Evolutionary conservation across 2,888 invertebrate species (phyloP).

Genomic region (Crocallis elinguaria): DNA sequence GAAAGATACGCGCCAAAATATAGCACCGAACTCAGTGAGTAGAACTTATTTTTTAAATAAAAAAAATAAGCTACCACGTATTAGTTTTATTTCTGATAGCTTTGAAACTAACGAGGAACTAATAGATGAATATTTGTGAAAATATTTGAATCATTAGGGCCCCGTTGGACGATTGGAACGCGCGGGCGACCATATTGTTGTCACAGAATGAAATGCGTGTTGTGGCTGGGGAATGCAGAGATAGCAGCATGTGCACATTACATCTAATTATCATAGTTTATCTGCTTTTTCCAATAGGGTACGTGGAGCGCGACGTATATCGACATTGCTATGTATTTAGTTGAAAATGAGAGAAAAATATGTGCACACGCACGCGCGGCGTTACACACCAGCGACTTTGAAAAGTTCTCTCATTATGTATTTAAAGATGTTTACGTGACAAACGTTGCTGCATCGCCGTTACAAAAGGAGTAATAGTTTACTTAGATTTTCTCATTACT

Average conservation of each 20-base stretch:
- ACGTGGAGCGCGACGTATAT: constrained; percentile 77
- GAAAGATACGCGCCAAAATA: constrained; percentile 11
- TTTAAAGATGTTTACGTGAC: constrained; percentile 40
- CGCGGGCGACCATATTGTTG: constrained; percentile 54
- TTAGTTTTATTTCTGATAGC: constrained; percentile 22
- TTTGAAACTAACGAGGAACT: constrained; percentile 50
- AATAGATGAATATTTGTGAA: constrained; percentile 68
- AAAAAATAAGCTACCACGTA: constrained; percentile 72
- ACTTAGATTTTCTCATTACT: too few species aligned
- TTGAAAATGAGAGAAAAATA: constrained; percentile 72
- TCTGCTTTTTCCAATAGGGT: constrained; percentile 80
- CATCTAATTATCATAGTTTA: constrained; percentile 80
- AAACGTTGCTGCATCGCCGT: constrained; percentile 8
- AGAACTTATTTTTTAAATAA: constrained; percentile 65
- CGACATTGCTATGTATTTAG: constrained; percentile 63
- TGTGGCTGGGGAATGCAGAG: constrained; percentile 52
- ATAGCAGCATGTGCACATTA: constrained; percentile 65
- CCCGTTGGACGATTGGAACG: constrained; percentile 44
- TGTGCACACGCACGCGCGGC: constrained; percentile 63
- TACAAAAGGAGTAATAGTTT: too few species aligned
- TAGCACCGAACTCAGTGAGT: constrained; percentile 42
- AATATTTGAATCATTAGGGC: constrained; percentile 75
- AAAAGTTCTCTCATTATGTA: constrained; percentile 73
- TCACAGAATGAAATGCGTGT: constrained; percentile 63
- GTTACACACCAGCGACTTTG: constrained; percentile 71